These are phyloP conservation scores for Drosophila stalkeri DNA, from an alignment of 2,888 invertebrate genomes.

Conservation along the genomic window DNA sequence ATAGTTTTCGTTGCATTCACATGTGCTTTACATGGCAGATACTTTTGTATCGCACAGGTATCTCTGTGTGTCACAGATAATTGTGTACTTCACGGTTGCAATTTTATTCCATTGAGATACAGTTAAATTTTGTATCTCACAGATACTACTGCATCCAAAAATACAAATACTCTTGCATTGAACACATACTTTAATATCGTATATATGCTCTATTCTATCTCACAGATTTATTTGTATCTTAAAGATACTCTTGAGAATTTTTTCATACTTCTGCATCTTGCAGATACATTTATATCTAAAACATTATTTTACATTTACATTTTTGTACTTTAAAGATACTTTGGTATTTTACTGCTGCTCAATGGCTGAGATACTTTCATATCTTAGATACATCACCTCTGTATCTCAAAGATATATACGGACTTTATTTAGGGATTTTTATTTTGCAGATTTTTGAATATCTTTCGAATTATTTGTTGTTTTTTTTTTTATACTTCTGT, in stretches of 20 bases:
- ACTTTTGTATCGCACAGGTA: neutral
- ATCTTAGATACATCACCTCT: no score
- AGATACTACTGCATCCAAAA: neutral
- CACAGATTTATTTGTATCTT: no score
- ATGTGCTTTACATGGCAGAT: neutral
- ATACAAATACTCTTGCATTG: no score
- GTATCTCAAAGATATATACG: no score
- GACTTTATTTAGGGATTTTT: neutral
- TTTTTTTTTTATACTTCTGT: no score
- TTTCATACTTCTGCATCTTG: no score
- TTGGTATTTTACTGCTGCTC: neutral
- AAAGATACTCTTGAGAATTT: no score
- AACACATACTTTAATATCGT: no score
- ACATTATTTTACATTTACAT: neutral
- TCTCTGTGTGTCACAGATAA: neutral
- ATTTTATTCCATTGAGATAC: neutral
- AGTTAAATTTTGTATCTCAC: neutral
- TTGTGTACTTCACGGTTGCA: neutral
- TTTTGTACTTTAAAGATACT: neutral
- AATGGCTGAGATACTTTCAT: neutral
- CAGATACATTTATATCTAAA: neutral
- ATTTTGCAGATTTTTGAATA: neutral
- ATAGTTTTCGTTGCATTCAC: neutral
- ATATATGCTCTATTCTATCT: no score
- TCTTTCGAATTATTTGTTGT: no score